Evolutionary conservation across 2,113 vertebrate genomes (phyloP).

Genomic region (Prolemur simus): DNA sequence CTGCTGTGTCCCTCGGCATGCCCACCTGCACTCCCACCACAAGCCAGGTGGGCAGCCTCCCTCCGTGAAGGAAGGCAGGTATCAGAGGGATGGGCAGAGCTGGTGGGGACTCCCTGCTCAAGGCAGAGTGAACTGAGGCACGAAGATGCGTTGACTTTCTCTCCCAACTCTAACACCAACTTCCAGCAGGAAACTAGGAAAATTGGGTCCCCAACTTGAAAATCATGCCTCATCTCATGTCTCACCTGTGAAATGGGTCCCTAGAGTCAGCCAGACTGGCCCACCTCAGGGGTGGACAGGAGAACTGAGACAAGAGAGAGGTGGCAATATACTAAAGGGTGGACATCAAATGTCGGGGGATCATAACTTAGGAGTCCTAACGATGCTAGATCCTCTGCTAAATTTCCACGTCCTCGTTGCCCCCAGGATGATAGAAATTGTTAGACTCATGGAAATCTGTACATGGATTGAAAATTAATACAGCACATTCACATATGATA

Average conservation of each 20-base stretch:
- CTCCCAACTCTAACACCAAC: neutral
- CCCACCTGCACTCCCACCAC: fast-evolving
- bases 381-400: neutral
- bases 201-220: too few relatives aligned
- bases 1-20: neutral
- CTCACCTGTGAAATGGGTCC: neutral
- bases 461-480: neutral
- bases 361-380: neutral
- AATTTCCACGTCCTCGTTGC: neutral
- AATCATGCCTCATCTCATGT: neutral
- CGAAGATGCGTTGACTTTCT: neutral
- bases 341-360: neutral
- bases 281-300: neutral
- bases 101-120: neutral
- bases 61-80: fast-evolving
- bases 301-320: neutral
- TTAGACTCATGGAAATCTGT: neutral
- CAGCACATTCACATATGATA: fast-evolving
- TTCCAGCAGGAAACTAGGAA: neutral
- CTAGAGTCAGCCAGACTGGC: neutral
- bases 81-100: neutral
- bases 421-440: neutral
- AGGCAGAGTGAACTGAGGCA: too few relatives aligned
- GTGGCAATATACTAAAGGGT: neutral
- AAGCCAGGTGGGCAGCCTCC: neutral